Percentiles rank a stretch among this genome's conserved stretches.
Evolutionary conservation across 2,888 invertebrate species (phyloP).

Genomic region (Tipula unca): DNA sequence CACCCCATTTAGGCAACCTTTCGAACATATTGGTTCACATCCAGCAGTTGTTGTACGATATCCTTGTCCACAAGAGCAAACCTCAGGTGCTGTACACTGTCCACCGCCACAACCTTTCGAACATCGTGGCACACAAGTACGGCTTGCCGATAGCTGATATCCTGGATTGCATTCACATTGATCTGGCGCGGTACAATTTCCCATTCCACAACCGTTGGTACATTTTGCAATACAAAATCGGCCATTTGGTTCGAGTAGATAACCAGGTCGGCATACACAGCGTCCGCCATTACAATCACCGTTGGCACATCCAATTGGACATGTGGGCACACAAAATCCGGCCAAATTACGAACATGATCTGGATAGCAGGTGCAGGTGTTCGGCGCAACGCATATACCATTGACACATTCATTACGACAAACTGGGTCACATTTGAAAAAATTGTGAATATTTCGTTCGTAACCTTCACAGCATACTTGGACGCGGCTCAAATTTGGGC

Average conservation of each 20-base stretch:
- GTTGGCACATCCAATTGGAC: constrained; percentile 57
- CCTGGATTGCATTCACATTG: constrained; percentile 38
- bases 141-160: constrained; percentile 37
- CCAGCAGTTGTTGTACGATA: constrained; percentile 33
- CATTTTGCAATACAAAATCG: constrained; percentile 47
- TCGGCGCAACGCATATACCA: constrained; percentile 41
- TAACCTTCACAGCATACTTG: constrained; percentile 66
- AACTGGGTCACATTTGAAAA: constrained; percentile 42
- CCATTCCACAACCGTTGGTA: constrained; percentile 39
- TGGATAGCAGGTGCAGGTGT: constrained; percentile 36
- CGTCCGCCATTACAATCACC: constrained; percentile 53
- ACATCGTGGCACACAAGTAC: constrained; percentile 47
- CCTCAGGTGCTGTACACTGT: constrained; percentile 41
- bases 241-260: constrained; percentile 35
- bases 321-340: constrained; percentile 54
- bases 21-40: constrained; percentile 31
- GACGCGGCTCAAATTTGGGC: constrained; percentile 53
- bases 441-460: constrained; percentile 49
- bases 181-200: constrained; percentile 42
- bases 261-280: constrained; percentile 50
- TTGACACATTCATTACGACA: constrained; percentile 45
- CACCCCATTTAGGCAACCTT: constrained; percentile 43
- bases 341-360: constrained; percentile 50
- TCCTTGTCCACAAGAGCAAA: constrained; percentile 38
- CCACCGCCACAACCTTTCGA: constrained; percentile 40